Percentiles rank a stretch among this genome's conserved stretches.
Conservation (phyloP, 2,888 invertebrate species). For the Onthophagus sagittarius region DNA sequence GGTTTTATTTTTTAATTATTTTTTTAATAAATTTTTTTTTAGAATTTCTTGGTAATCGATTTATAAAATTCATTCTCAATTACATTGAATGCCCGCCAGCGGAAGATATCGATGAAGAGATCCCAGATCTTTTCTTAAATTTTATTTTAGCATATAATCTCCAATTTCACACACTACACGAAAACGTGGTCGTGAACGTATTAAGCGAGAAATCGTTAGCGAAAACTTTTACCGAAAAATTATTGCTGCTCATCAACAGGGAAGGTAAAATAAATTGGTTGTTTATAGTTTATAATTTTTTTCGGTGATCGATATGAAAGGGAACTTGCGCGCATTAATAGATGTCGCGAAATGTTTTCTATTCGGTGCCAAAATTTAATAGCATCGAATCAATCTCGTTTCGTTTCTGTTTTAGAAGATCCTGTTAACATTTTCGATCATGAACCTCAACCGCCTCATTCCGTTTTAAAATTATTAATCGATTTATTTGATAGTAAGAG, state of each 20-base stretch:
- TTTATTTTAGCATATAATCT: slow-evolving; percentile 85
- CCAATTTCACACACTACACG: slow-evolving; percentile 66
- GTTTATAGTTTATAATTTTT: slow-evolving; percentile 1
- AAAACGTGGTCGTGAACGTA: slow-evolving; percentile 69
- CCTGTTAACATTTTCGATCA: slow-evolving; percentile 83
- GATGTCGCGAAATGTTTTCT: background rate
- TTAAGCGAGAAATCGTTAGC: slow-evolving; percentile 67
- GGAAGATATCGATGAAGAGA: slow-evolving; percentile 77
- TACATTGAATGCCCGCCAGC: slow-evolving; percentile 77
- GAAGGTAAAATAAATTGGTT: slow-evolving; percentile 62
- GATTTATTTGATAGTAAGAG: slow-evolving; percentile 77
- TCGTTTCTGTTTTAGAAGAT: slow-evolving; percentile 62
- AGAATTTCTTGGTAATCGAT: slow-evolving; percentile 83
- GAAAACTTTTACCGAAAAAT: slow-evolving; percentile 87
- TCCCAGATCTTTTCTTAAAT: slow-evolving; percentile 80
- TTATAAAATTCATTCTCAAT: slow-evolving; percentile 75
- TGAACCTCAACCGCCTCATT: slow-evolving; percentile 74
- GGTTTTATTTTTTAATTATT: background rate
- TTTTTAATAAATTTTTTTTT: slow-evolving; percentile 22
- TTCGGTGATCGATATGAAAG: background rate
- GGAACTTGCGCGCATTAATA: background rate
- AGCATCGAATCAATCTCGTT: slow-evolving; percentile 9
- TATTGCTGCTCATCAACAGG: slow-evolving; percentile 80
- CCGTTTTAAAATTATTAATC: slow-evolving; percentile 82
- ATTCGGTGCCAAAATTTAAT: background rate